Evolutionary conservation across 2,113 vertebrate genomes (phyloP), one percentile per base, ranked within the genome.

Genomic region (Cinclus mexicanus): DNA sequence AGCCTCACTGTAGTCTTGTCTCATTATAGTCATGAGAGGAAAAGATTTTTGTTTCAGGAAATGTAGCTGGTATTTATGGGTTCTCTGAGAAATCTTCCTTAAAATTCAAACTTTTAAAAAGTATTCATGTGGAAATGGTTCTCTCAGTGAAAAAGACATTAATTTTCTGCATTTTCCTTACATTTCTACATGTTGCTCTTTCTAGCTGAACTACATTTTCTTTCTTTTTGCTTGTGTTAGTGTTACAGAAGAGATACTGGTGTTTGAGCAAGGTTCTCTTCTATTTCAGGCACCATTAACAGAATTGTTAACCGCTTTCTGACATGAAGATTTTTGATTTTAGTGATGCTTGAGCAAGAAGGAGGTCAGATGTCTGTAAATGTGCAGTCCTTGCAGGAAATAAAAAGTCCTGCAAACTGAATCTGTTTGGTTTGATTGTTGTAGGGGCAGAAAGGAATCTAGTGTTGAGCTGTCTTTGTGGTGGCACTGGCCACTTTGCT

Each of bases 261-360:
- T 82, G 81, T 82, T 47, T 9, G 89, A 94, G 61, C 41, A 56
- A 64, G 53, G 69, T 79, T 95, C 53, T 91, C 3, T 91, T 94
- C 52, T 65, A 57, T 72, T 92, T 93, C 33, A n/a, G 61, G 46
- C 53, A 65, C 23, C 33, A 42, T 60, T 78, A 83, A 69, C 2
- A 3, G 81, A 95, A 69, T 91, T 90, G 72, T 71, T 93, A 94
- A 94, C 75, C 63, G 21, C 83, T 94, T 95, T 33, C n/a, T 85
- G 85, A 70, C 65, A 88, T 55, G 67, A 56, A 74, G 87, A 69
- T 95, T 95, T 97, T 93, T 95, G 24, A 44, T 96, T 94, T 93
- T 91, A 88, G 70, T 96, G 87, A 33, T 92, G 39, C 15, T 41
- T 77, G 60, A 75, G 20, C 20, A 50, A 71, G 83, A 87, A 93